Percentiles rank a stretch among this genome's conserved stretches.
phyloP scores from a whole-genome alignment of 2,888 invertebrate genomes.

The Amblyjoppa fuscipennis region DNA sequence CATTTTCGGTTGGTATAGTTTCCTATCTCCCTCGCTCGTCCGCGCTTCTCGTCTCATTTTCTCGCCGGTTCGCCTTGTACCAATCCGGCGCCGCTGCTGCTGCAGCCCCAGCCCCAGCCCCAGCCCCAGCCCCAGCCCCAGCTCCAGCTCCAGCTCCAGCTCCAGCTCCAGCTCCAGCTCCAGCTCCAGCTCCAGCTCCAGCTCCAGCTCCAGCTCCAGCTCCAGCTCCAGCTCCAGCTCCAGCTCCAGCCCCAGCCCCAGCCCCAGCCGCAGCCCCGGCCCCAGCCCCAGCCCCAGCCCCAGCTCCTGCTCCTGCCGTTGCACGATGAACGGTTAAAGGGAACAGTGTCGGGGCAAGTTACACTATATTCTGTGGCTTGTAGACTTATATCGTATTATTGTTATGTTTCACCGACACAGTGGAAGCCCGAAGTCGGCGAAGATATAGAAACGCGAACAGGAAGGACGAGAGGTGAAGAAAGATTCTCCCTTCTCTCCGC shows the following conservation, averaged over 20 bases:
- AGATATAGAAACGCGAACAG: slow-evolving; percentile 64
- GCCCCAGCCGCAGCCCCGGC: too few relatives aligned
- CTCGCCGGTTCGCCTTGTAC: slow-evolving; percentile 36
- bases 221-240: background rate
- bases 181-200: background rate
- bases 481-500: slow-evolving; percentile 69
- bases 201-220: slow-evolving; percentile 61
- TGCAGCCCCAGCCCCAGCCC: slow-evolving; percentile 44
- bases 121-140: background rate
- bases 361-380: slow-evolving; percentile 81
- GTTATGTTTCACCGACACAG: slow-evolving; percentile 80
- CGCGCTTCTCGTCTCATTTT: slow-evolving; percentile 23
- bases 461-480: slow-evolving; percentile 72
- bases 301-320: background rate
- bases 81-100: slow-evolving; percentile 67
- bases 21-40: slow-evolving; percentile 13
- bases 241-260: background rate
- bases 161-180: too few relatives aligned
- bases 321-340: slow-evolving; percentile 72
- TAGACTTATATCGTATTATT: slow-evolving; percentile 81
- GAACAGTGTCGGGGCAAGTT: slow-evolving; percentile 78
- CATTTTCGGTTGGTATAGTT: slow-evolving; percentile 42
- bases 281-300: background rate
- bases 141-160: background rate
- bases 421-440: slow-evolving; percentile 64